These are phyloP conservation scores for Buphagus erythrorhynchus DNA, from an alignment of 2,797 vertebrate genomes.

Conservation along the genomic window DNA sequence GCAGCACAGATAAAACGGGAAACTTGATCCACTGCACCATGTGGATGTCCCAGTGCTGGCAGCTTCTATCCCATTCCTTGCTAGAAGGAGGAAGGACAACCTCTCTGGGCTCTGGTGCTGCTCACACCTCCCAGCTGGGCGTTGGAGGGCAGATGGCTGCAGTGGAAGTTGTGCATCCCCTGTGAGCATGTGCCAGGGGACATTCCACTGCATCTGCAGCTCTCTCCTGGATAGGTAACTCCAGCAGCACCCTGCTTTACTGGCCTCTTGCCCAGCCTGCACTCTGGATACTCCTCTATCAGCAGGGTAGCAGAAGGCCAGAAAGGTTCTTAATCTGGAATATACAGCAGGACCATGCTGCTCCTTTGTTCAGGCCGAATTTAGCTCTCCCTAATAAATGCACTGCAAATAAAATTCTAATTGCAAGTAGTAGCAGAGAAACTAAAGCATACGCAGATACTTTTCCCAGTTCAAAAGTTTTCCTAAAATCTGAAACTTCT, in stretches of 20 bases:
- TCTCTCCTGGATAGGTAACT: neutral
- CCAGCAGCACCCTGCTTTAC: neutral
- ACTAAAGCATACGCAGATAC: neutral
- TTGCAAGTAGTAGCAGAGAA: neutral
- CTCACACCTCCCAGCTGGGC: neutral
- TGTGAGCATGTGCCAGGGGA: neutral
- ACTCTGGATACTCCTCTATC: accelerated
- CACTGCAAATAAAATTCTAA: neutral
- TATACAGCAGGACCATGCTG: accelerated
- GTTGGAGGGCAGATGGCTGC: neutral
- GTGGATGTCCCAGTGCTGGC: neutral
- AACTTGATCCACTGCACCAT: neutral
- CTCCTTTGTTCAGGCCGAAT: neutral
- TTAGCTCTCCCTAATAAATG: neutral
- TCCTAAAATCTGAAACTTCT: neutral
- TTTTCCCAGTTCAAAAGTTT: neutral
- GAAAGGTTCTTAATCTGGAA: neutral
- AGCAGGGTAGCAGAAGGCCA: neutral
- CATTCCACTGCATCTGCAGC: neutral
- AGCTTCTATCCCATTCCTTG: neutral
- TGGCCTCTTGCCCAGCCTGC: neutral
- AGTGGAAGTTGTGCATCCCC: neutral
- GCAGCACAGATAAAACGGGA: neutral
- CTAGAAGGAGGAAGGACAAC: neutral
- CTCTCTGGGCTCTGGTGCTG: neutral